phyloP scores from a whole-genome alignment of 2,888 invertebrate genomes.

The Nomada fucata region DNA sequence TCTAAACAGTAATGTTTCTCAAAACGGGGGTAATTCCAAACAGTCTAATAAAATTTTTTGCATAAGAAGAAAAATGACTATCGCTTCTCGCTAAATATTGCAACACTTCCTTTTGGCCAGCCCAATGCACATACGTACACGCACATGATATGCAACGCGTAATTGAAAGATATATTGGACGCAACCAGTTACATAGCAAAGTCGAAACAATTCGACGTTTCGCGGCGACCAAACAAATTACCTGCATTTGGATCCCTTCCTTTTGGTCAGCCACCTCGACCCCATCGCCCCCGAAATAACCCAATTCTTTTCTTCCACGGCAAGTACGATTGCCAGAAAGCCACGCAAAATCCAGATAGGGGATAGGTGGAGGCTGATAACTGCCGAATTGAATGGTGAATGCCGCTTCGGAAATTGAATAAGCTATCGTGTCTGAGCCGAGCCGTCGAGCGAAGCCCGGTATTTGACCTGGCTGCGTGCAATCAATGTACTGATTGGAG shows the following conservation, averaged over 20 bases:
- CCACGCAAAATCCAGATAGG: conserved; percentile 75
- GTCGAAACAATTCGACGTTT: background rate
- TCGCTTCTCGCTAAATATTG: too few species aligned
- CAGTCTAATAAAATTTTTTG: too few species aligned
- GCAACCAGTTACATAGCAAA: background rate
- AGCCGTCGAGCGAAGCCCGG: conserved; percentile 75
- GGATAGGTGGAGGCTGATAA: conserved; percentile 78
- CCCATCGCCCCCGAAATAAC: conserved; percentile 1
- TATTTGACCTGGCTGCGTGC: conserved; percentile 81
- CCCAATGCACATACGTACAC: too few species aligned
- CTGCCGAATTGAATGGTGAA: conserved; percentile 81
- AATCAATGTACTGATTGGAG: conserved; percentile 82
- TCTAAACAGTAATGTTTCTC: too few species aligned
- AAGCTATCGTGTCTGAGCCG: conserved; percentile 80
- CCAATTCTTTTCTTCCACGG: conserved; percentile 52
- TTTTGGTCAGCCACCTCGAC: background rate
- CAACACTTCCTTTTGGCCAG: too few species aligned
- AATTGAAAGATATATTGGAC: too few species aligned
- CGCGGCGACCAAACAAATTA: conserved; percentile 28
- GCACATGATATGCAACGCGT: too few species aligned
- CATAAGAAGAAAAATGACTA: too few species aligned
- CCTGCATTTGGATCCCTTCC: conserved; percentile 12
- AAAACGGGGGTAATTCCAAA: too few species aligned
- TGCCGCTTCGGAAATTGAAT: conserved; percentile 83
- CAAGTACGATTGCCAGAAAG: conserved; percentile 64